Base-by-base conservation (phyloP, 2,113 vertebrate genomes). In the Sialia sialis region DNA sequence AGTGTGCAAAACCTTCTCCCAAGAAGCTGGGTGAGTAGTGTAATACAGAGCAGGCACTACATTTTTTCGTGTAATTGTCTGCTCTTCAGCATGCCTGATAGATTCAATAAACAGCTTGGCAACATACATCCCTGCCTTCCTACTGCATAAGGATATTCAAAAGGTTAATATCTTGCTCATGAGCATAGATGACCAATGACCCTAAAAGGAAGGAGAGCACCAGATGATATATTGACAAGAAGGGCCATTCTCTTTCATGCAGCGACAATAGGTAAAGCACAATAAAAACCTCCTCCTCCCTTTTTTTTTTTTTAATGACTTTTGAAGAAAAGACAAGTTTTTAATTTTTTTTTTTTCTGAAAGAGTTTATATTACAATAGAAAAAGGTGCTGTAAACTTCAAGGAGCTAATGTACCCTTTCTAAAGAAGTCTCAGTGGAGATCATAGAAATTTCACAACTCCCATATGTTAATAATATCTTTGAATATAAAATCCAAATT, bases 401-500 rank as follows among this genome's bases (percentile, higher is more conserved):
- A 91, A 95, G 93, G 83, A 96, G 93, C 39, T 93, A 90, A 95
- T 75, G 60, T 91, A 96, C 56, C 83, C 96, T 96, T 91, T 87
- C 66, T 95, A 95, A 95, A 94, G 94, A 97, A 97, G 93, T 96
- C 89, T 96, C 90, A 79, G 76, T 62, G 92, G 93, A 97, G 94
- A 97, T 95, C 89, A 97, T 89, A 97, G 95, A 96, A 96, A 97
- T 97, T 84, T 94, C 90, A 93, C 38, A 30, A 93, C 76, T 97
- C 80, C 94, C 91, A 95, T 97, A 97, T 96, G 96, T 98, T 98
- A 98, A 98, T 98, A 97, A 94, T 90, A 73, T 92, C 97, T 98
- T 97, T 98, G 97, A 98, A 97, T 98, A 97, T 97, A 97, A 98
- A 98, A 97, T 97, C 96, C 96, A 98, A 98, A 98, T 98, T 98